Evolutionary conservation across 2,888 invertebrate species (phyloP), one percentile per base, ranked within the genome.

Genomic region (Amphipyra berbera): DNA sequence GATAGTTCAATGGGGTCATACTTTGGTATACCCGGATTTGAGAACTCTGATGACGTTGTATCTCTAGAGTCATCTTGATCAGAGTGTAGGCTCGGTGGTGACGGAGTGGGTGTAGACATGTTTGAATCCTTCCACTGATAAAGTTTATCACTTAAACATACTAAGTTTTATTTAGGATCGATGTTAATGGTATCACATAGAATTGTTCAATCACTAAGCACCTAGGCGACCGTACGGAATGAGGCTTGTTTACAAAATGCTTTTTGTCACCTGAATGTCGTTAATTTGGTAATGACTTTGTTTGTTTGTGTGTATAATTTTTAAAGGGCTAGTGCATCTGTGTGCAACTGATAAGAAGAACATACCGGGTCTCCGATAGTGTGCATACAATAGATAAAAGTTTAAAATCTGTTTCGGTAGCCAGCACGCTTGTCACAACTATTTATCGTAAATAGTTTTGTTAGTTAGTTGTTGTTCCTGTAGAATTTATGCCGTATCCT

Each of bases 211-310:
- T 82, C 80, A 88, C 83, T 76, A 78, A 82, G 69, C 83, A 86
- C 82, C 80, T 82, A 88, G 70, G 84, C 92, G 92, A 90, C 94
- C 87, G 90, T 79, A 82, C 87, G 62, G 87, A 86, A 82, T 87
- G 90, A 89, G 83, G 69, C 84, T 92, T 93, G 90, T 95, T 93
- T 91, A 94, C 93, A 87, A 93, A 94, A 93, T 94, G 91, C 85
- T 90, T 92, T 93, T 92, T 92, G 90, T 92, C 90, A 94, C 93
- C 93, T 93, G 91, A 83, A 86, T 87, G 83, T 89, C 88, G 92
- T 94, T 93, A 93, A 94, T 94, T 94, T 92, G 88, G 90, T 94
- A 95, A 94, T 94, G 92, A 90, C 89, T 90, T 89, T 83, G 81
- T 89, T 82, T 84, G 80, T 88, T 84, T 86, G 94, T 93, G 92